Conservation (phyloP, 2,797 vertebrate species). For the Ctenopoma multispine region DNA sequence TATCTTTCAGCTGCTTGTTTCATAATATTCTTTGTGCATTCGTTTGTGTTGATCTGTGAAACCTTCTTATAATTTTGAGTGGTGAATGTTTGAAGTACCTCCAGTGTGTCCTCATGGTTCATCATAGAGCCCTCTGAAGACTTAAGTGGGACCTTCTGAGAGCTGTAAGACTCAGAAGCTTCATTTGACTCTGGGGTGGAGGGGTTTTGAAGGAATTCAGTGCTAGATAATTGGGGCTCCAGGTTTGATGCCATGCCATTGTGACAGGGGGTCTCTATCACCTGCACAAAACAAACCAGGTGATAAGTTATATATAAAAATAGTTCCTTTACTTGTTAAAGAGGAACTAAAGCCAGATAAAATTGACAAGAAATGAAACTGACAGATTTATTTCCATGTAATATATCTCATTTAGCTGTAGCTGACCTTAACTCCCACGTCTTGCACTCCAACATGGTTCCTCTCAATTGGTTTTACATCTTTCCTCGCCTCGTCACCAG, state of each 20-base stretch:
- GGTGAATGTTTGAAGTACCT: slow-evolving; percentile 82
- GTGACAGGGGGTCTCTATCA: slow-evolving; percentile 84
- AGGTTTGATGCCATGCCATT: slow-evolving; percentile 86
- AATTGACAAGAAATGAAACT: slow-evolving; percentile 10
- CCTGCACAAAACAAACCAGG: slow-evolving; percentile 75
- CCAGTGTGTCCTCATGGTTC: slow-evolving; percentile 91
- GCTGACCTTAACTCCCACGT: slow-evolving; percentile 91
- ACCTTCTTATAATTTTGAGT: not conserved
- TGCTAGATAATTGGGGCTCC: slow-evolving; percentile 80
- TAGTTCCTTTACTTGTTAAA: not conserved
- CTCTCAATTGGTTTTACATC: slow-evolving; percentile 86
- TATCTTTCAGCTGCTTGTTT: not conserved
- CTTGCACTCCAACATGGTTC: slow-evolving; percentile 89
- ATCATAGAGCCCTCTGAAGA: slow-evolving; percentile 84
- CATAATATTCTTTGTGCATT: not conserved
- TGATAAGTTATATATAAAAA: not conserved
- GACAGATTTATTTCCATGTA: not conserved
- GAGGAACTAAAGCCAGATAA: not conserved
- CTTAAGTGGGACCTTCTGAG: slow-evolving; percentile 83
- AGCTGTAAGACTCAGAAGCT: slow-evolving; percentile 76
- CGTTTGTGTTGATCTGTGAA: not conserved
- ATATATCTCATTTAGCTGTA: not conserved
- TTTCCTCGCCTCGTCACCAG: slow-evolving; percentile 85
- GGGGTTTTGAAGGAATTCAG: slow-evolving; percentile 70
- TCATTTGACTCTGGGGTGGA: slow-evolving; percentile 58